Evolutionary conservation across 2,888 invertebrate genomes (phyloP), one percentile per base, ranked within the genome.

Genomic region (Prenolepis imparis): DNA sequence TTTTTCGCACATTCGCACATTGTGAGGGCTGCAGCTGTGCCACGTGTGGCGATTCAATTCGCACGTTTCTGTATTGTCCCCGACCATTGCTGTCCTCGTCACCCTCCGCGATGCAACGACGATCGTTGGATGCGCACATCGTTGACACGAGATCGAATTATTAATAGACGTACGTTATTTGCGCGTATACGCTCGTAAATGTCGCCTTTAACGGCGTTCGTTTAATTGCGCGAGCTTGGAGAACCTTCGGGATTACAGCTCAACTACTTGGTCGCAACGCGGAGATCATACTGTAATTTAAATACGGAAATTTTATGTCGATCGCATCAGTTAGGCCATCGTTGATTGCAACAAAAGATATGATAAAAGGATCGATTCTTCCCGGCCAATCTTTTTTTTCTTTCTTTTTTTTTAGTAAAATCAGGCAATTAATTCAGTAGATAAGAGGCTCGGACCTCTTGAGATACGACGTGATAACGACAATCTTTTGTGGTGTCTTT

Each of bases 1-100:
- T 85, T 90, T 90, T 87, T 89, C 87, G 80, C 90, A 86, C 85
- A 74, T 88, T 66, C 77, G 44, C 59, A 52, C 75, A 86, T 88
- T 88, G 84, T 88, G 32, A 78, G 80, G 28, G 59, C 36, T 52
- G 67, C 81, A 36, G 73, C 41, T 57, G 48, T 36, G 28, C 24
- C 72, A 64, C 61, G 75, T 78, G 82, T 84, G 83, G 64, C 85
- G 61, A 87, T 87, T 89, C 80, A 89, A 88, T 90, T 87, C 78
- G 83, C 88, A 85, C 85, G 24, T 85, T 85, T 59, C 61, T 86
- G 15, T 82, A 82, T 73, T 72, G 85, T 80, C 59, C 48, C 39
- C 39, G 32, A 39, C 4, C 28, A 2, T 55, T 48, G 12, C 18
- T 9, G 9, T 57, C 24, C 24, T 41, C 57, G 44, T 32, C 57